Evolutionary conservation across 2,113 vertebrate species (phyloP), one percentile per base, ranked within the genome.

Genomic region (Saguinus imperator): DNA sequence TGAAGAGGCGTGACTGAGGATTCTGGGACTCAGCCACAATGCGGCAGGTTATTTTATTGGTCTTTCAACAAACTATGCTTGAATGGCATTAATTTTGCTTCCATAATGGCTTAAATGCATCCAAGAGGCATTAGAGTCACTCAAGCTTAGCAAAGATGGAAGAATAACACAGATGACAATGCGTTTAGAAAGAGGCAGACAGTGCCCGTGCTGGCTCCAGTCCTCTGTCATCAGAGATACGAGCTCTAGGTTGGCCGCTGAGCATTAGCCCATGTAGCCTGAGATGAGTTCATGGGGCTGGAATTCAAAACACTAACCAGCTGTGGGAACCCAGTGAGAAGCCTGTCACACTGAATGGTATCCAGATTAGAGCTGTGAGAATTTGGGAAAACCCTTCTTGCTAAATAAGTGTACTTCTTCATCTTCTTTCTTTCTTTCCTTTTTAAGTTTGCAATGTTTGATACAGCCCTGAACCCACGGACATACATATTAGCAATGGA

Each of bases 241-340:
- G 98, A 98, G 98, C 98, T 97, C 96, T 97, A 98, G 98, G 98
- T 96, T 98, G 98, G 94, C 98, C 89, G 96, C 87, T 1, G 98
- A 98, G 98, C 98, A 98, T 98, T 99, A 98, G 98, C 98, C 98
- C 98, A 88, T 98, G 98, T 93, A 98, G 99, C 97, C 98, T 99
- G 99, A 99, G 99, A 99, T 99, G 99, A 99, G 99, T 99, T 99
- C 99, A 99, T 98, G 98, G 98, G 98, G 98, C 98, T 99, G 99
- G 99, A 99, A 99, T 99, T 99, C 99, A 99, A 99, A 99, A 99
- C 99, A 99, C 99, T 99, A 99, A 99, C 98, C 99, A 99, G 99
- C 99, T 99, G 99, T 99, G 99, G 98, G 99, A 99, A 99, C 99
- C 98, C 97, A 98, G 98, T 98, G 98, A 98, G 98, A 95, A 98